Evolutionary conservation across 2,797 vertebrate species (phyloP), one percentile per base, ranked within the genome.

Genomic region (Bradypodion ventrale): DNA sequence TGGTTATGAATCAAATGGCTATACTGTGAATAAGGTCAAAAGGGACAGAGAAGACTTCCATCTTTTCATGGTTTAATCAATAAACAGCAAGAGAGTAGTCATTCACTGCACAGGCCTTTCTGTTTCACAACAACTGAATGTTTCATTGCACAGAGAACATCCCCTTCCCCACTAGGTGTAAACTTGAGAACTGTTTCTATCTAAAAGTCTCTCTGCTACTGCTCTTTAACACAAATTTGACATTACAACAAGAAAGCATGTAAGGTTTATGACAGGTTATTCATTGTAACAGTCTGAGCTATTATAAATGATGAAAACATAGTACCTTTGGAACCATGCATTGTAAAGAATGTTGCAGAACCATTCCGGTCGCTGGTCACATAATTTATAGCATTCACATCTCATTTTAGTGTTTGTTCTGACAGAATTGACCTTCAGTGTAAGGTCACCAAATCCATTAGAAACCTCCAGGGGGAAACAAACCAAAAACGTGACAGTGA

Each of bases 361-460:
- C 86, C 7, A 52, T 68, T 86, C 78, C 63, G 27, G 3, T 29
- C 19, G 49, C 60, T 79, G 60, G 21, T 44, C 42, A 87, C 2
- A 1, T 70, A 65, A 83, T 80, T 86, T 74, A 40, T 72, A 29
- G 62, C 25, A 79, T 79, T 2, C 27, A 0, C 83, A 12, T 78
- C 27, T 52, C n/a, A 10, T 82, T 89, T 82, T 65, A 86, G 40
- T 84, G 23, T 79, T 83, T 65, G 82, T 87, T 83, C 60, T 89
- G 62, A 78, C 8, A 72, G 40, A 75, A 68, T 79, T 91, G 83
- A 77, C 72, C 70, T 89, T 89, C 23, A 80, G 83, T 82, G 32
- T 42, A 83, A 60, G 75, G 4, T 70, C 83, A 78, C 12, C 15
- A 81, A 82, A 80, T 87, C 12, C 76, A 9, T 70, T 85, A 75